Conservation (phyloP, 1,140 invertebrate species). For the Alviniconcha marisindica region DNA sequence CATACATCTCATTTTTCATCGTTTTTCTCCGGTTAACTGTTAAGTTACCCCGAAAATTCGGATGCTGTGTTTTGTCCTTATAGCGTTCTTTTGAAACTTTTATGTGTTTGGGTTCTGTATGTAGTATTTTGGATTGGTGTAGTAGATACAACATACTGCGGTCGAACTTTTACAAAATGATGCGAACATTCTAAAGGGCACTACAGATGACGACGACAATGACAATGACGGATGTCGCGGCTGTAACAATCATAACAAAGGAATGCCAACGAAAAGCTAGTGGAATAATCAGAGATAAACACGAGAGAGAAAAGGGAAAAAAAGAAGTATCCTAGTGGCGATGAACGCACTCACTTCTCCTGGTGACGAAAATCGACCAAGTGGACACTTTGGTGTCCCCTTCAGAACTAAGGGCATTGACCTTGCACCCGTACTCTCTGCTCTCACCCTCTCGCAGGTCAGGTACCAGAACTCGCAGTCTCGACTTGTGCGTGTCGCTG, state of each 20-base stretch:
- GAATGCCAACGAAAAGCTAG: not conserved
- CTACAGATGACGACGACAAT: not conserved
- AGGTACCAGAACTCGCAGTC: not conserved
- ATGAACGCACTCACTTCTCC: not conserved
- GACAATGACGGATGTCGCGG: not conserved
- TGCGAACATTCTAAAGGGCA: not conserved
- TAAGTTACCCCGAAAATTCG: no score
- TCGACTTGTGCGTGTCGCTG: not conserved
- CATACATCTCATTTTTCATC: no score
- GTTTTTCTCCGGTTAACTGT: no score
- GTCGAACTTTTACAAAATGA: no score
- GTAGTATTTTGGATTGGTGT: no score
- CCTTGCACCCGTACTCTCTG: slow-evolving; percentile 21
- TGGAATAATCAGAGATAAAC: not conserved
- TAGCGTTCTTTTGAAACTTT: no score
- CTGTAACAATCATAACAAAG: not conserved
- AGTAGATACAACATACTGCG: no score
- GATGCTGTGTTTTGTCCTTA: no score
- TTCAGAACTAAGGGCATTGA: not conserved
- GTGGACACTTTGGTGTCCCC: slow-evolving; percentile 1
- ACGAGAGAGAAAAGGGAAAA: not conserved
- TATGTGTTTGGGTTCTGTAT: no score
- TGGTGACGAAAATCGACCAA: not conserved
- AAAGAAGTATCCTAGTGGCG: not conserved
- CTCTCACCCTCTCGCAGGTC: slow-evolving; percentile 28